Evolutionary conservation across 2,113 vertebrate species (phyloP).

Genomic region (Muscicapa adusta): DNA sequence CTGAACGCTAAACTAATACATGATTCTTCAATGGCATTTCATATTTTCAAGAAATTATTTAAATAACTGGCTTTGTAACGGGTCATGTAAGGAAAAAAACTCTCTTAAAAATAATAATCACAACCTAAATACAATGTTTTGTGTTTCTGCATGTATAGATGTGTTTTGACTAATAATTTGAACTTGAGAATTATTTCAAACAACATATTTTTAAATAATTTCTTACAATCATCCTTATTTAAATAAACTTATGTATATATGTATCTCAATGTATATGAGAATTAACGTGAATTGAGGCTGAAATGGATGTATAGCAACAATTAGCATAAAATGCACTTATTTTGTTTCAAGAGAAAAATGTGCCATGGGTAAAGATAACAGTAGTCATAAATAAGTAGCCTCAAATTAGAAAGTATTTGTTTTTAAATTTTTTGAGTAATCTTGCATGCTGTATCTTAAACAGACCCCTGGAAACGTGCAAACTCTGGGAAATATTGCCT

Average conservation of each 20-base stretch:
- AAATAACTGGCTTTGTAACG: neutral
- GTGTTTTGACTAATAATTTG: neutral
- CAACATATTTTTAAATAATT: neutral
- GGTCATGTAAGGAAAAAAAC: neutral
- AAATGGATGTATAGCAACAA: neutral
- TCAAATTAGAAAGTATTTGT: neutral
- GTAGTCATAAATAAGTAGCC: neutral
- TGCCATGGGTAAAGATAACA: neutral
- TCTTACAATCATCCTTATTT: neutral
- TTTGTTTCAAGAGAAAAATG: neutral
- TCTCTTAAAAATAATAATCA: neutral
- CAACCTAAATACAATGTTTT: neutral
- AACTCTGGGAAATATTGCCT: neutral
- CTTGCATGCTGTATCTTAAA: neutral
- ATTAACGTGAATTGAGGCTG: neutral
- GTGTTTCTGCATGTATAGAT: neutral
- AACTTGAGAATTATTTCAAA: neutral
- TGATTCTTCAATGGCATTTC: neutral
- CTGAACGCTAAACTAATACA: neutral
- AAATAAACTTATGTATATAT: neutral
- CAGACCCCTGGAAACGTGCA: neutral
- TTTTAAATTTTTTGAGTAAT: neutral
- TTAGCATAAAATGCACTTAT: neutral
- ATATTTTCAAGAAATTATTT: neutral
- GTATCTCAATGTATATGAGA: neutral